These are phyloP conservation scores for Nomada ferruginata DNA, from an alignment of 2,888 invertebrate species.

Conservation along the genomic window DNA sequence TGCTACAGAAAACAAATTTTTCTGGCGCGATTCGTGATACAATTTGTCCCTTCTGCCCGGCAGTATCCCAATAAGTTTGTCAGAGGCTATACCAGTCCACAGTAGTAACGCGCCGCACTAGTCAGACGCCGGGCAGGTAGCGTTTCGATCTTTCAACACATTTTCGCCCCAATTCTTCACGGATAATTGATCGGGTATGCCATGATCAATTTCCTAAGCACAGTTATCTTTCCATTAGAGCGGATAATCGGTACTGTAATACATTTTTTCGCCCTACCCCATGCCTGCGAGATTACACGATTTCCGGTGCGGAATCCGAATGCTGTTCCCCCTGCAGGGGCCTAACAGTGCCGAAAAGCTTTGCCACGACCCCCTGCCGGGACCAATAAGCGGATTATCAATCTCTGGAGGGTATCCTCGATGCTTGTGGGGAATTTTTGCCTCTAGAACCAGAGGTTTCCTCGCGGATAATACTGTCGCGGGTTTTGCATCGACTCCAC, in stretches of 20 bases:
- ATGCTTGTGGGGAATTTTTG: neutral
- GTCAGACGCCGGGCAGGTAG: slow-evolving; percentile 2
- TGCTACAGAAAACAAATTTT: neutral
- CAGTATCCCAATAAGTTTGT: neutral
- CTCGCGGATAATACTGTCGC: slow-evolving; percentile 1
- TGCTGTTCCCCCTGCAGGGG: slow-evolving; percentile 2
- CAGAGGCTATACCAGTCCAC: neutral
- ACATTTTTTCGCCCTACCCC: neutral
- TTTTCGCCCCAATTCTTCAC: neutral
- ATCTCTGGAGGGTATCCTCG: slow-evolving; percentile 44
- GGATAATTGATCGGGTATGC: neutral
- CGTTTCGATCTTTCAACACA: neutral
- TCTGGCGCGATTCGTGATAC: neutral
- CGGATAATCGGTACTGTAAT: neutral
- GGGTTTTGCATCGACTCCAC: neutral
- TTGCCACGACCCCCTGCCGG: neutral
- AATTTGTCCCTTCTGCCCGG: neutral
- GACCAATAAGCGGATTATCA: slow-evolving; percentile 60
- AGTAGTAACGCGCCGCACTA: slow-evolving; percentile 9
- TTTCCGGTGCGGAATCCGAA: slow-evolving; percentile 12
- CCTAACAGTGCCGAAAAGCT: slow-evolving; percentile 8
- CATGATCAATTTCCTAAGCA: neutral
- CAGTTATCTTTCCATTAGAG: neutral
- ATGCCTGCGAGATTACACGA: slow-evolving; percentile 9
- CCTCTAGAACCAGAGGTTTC: neutral